Percentiles rank a stretch among this genome's conserved stretches.
Conservation (phyloP, 2,888 invertebrate genomes). For the Dusona sp. region DNA sequence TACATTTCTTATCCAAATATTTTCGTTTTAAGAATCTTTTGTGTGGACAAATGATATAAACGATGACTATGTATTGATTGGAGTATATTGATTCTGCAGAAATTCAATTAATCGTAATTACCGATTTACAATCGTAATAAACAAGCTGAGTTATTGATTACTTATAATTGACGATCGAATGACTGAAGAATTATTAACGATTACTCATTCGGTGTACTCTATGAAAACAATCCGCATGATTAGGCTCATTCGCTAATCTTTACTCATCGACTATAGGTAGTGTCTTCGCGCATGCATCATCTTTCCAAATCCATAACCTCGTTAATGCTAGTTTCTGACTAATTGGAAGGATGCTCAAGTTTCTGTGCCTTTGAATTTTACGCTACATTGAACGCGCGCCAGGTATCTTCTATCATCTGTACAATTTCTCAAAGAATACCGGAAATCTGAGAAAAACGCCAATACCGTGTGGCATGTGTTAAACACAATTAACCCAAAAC, state of each 20-base stretch:
- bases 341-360: background rate
- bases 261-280: too few relatives aligned
- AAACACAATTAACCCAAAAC: background rate
- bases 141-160: background rate
- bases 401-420: constrained; percentile 1
- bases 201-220: background rate
- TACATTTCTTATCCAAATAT: background rate
- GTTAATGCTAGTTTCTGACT: background rate
- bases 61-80: background rate
- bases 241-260: background rate
- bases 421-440: background rate
- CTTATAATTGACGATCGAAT: background rate
- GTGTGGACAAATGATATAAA: background rate
- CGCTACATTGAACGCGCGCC: background rate
- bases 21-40: background rate
- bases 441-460: constrained; percentile 10
- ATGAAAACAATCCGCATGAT: background rate
- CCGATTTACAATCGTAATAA: too few relatives aligned
- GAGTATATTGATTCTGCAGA: background rate
- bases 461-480: constrained; percentile 11
- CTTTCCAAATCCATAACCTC: background rate
- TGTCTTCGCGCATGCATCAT: too few relatives aligned
- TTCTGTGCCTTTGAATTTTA: constrained; percentile 2
- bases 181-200: background rate
- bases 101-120: background rate